Conservation (phyloP, 2,888 invertebrate species). For the Heliconius sara region DNA sequence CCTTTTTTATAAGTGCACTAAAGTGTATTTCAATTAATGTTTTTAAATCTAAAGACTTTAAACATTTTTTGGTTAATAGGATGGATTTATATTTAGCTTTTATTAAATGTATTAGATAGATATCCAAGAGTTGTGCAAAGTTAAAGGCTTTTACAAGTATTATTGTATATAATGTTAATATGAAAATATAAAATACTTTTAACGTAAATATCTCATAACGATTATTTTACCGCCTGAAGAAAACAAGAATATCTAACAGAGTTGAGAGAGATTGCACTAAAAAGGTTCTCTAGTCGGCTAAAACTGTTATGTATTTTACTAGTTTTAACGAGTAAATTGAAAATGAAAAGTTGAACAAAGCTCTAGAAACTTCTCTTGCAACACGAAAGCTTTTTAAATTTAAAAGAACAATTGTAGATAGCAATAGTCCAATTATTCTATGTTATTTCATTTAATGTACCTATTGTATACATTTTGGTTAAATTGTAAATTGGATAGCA, state of each 20-base stretch:
- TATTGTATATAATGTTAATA: not conserved
- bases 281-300: not conserved
- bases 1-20: not conserved
- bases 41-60: not conserved
- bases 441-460: not conserved
- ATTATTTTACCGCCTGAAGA: not conserved
- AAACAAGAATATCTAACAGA: not conserved
- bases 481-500: not conserved
- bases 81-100: not conserved
- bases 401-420: not conserved
- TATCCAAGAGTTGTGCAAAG: too few relatives aligned
- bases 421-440: not conserved
- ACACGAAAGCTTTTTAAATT: conserved; percentile 14
- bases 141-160: too few relatives aligned
- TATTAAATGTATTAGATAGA: too few relatives aligned
- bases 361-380: not conserved
- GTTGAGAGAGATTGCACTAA: conserved; percentile 2
- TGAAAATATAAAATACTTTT: not conserved
- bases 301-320: not conserved
- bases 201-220: not conserved
- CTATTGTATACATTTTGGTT: not conserved
- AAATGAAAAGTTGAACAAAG: conserved; percentile 14
- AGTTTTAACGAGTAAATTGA: conserved; percentile 6
- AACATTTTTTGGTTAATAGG: not conserved
- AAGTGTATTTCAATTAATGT: not conserved